Conservation (phyloP, 2,888 invertebrate genomes). For the Nemotelus nigrinus region DNA sequence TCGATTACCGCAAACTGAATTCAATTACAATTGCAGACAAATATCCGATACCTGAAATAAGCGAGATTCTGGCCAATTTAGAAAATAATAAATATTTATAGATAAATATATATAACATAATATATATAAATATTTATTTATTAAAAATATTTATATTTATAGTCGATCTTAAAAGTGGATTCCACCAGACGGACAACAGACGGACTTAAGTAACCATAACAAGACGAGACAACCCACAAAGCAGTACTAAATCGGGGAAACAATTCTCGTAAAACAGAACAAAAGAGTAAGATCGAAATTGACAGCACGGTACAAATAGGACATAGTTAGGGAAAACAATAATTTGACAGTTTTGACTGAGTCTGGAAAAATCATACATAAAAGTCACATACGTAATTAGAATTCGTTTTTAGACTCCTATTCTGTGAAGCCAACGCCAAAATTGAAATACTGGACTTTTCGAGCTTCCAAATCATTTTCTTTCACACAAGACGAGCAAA, state of each 20-base stretch:
- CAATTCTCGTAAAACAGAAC: conserved; percentile 27
- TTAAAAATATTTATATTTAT: neutral
- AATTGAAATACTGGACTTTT: too few species aligned
- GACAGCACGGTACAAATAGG: conserved; percentile 27
- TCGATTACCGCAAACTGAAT: too few species aligned
- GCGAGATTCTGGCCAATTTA: too few species aligned
- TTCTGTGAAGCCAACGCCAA: too few species aligned
- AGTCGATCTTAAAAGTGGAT: conserved; percentile 8
- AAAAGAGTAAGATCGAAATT: conserved; percentile 35
- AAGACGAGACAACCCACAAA: conserved; percentile 2
- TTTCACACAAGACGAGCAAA: too few species aligned
- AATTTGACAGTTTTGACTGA: conserved; percentile 15
- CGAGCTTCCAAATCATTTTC: too few species aligned
- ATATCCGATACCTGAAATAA: too few species aligned
- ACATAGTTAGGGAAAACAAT: conserved; percentile 34
- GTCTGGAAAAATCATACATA: conserved; percentile 5
- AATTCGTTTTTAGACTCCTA: neutral
- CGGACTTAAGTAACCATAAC: neutral
- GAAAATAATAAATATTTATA: too few species aligned
- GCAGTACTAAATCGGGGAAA: conserved; percentile 8
- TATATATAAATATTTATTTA: too few species aligned
- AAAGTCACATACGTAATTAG: neutral
- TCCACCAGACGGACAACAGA: neutral
- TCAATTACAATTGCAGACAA: too few species aligned
- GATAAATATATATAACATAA: too few species aligned